Evolutionary conservation across 2,888 invertebrate species (phyloP), one percentile per base, ranked within the genome.

Genomic region (Macaria liturata): DNA sequence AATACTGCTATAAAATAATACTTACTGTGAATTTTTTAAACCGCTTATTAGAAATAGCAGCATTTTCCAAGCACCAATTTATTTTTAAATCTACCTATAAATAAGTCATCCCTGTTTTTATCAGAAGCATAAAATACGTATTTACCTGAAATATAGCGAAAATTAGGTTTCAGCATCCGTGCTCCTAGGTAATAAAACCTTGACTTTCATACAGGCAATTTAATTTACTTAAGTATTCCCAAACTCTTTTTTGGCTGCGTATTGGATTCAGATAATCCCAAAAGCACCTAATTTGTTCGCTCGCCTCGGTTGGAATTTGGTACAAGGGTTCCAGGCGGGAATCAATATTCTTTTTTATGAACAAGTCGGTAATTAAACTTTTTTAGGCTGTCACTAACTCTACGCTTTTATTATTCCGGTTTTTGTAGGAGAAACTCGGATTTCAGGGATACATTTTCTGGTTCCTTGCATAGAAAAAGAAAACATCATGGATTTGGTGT

Each of bases 151-250:
- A 32, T 37, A 31, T 6, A 9, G 32, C 34, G 7, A 37, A 37
- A 7, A 7, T 7, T 7, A 2, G 34, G 34, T 7, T 1, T 37
- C 34, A 37, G n/a, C 42, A 42, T 42, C 42, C 4, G 9, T 4
- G 20, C 20, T 20, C 20, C 20, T 20, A 42, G n/a, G 42, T 42
- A 42, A 42, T 51, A 51, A 32, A 42, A 31, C 34, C 44, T 6
- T 9, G 32, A 48, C 32, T 52, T 57, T 64, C 59, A 64, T 69
- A 70, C 69, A 63, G 68, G 64, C 73, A 75, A 79, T 73, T 75
- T 74, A 72, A 66, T 64, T 62, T 65, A 43, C 43, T 56, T 66
- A 51, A 54, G 40, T 49, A 43, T 47, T 54, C 43, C 44, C n/a
- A 47, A 54, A 54, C 46, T 42, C 54, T 57, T 59, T 43, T 44